These are phyloP conservation scores for Meiosimyza platycephala DNA, from an alignment of 2,888 invertebrate species.

Conservation along the genomic window DNA sequence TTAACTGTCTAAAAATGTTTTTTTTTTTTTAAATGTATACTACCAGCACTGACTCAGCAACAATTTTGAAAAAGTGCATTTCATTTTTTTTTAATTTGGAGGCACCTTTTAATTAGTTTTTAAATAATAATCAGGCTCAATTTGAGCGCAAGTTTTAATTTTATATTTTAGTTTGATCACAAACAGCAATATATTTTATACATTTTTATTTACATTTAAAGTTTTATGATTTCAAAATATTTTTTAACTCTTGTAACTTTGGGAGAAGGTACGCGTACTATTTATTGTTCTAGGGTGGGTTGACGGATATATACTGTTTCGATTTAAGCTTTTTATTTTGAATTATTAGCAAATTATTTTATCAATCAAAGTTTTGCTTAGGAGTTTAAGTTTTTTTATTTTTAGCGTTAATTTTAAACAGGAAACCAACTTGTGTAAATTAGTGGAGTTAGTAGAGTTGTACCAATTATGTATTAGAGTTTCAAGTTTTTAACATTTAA, in stretches of 20 bases:
- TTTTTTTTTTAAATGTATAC: too few relatives aligned
- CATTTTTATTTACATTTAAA: slow-evolving; percentile 14
- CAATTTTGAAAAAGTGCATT: too few relatives aligned
- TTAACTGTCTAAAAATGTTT: too few relatives aligned
- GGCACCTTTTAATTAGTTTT: too few relatives aligned
- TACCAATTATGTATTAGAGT: slow-evolving; percentile 24
- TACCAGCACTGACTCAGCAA: too few relatives aligned
- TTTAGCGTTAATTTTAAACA: slow-evolving; percentile 3
- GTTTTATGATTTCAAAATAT: neutral
- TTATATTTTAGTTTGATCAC: too few relatives aligned
- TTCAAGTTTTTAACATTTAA: slow-evolving; percentile 2
- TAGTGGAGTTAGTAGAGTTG: neutral
- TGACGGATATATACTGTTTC: slow-evolving; percentile 25
- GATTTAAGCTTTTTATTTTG: neutral
- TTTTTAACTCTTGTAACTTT: slow-evolving; percentile 2
- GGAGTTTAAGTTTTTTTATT: neutral
- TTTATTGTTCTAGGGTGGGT: slow-evolving; percentile 38
- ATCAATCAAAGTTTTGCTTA: too few relatives aligned
- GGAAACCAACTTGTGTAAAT: slow-evolving; percentile 26
- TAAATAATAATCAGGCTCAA: too few relatives aligned
- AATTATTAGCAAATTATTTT: neutral
- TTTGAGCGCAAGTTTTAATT: too few relatives aligned
- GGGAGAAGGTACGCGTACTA: slow-evolving; percentile 31
- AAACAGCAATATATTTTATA: neutral
- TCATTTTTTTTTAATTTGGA: too few relatives aligned